phyloP scores from a whole-genome alignment of 2,113 vertebrate species.

The Diglossa brunneiventris region DNA sequence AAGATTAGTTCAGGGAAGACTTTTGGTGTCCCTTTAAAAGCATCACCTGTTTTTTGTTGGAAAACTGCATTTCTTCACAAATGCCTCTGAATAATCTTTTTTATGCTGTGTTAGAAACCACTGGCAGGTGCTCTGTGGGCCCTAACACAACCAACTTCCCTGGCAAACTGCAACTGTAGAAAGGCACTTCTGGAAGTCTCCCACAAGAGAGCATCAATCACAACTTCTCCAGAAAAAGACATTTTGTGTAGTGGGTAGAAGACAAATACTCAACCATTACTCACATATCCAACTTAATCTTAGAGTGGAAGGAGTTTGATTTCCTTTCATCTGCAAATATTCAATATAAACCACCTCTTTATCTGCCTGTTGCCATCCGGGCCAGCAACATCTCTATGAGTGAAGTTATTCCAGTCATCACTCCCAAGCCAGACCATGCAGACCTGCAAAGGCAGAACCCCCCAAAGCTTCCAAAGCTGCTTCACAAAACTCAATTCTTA shows the following conservation, averaged over 20 bases:
- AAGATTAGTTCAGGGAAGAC: fast-evolving
- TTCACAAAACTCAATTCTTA: background rate
- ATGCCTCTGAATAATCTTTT: background rate
- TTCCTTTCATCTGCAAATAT: background rate
- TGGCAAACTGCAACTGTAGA: fast-evolving
- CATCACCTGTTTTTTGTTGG: fast-evolving
- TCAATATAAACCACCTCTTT: background rate
- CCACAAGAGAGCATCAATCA: background rate
- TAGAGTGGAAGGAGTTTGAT: background rate
- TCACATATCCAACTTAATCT: background rate
- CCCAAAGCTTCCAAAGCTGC: background rate
- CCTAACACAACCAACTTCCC: fast-evolving
- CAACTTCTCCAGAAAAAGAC: background rate
- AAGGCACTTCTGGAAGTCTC: background rate
- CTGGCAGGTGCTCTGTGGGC: background rate
- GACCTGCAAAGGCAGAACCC: background rate
- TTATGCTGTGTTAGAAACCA: background rate
- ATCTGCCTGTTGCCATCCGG: background rate
- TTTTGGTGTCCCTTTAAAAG: background rate
- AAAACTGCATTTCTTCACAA: background rate
- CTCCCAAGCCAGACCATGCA: background rate
- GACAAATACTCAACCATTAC: background rate
- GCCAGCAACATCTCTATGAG: background rate
- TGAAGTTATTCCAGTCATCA: background rate
- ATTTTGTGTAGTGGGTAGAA: fast-evolving